A percentile compares a stretch with the other conserved stretches of the same genome.
phyloP scores from a whole-genome alignment of 2,888 invertebrate genomes.

The Augiades crinisus region DNA sequence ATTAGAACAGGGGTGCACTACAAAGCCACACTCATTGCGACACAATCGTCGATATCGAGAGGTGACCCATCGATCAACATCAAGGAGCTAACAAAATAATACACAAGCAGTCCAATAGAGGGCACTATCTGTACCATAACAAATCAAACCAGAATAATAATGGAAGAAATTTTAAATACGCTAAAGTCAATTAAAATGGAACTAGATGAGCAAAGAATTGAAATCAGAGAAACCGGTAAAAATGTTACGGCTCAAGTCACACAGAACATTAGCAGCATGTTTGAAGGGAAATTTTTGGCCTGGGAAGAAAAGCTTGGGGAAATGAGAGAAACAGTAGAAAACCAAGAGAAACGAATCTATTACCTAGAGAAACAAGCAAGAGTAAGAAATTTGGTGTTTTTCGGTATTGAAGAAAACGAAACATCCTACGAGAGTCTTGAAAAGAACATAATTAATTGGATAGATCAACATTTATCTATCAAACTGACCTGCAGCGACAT shows the following conservation, averaged over 20 bases:
- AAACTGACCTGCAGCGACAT: constrained; percentile 24
- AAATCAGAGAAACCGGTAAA: constrained; percentile 6
- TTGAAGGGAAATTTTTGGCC: constrained; percentile 27
- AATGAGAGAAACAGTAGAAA: constrained; percentile 17
- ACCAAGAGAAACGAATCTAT: constrained; percentile 27
- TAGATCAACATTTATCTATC: constrained; percentile 12
- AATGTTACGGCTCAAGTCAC: constrained; percentile 27
- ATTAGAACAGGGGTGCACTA: too few species aligned
- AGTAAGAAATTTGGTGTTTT: constrained; percentile 25
- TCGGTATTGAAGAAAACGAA: constrained; percentile 22
- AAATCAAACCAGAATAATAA: too few species aligned
- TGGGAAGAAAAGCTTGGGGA: neutral
- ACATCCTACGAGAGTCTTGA: constrained; percentile 8
- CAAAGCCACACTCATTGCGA: too few species aligned
- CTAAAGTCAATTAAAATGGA: neutral
- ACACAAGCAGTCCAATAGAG: too few species aligned
- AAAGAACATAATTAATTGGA: neutral
- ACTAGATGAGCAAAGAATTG: neutral
- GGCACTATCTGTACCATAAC: too few species aligned
- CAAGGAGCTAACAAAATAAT: too few species aligned
- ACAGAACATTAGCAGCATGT: constrained; percentile 28
- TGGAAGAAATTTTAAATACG: neutral
- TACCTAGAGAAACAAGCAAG: constrained; percentile 19
- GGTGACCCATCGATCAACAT: too few species aligned
- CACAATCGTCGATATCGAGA: too few species aligned